Base-by-base conservation (phyloP, 2,113 vertebrate species). In the Aptenodytes patagonicus region DNA sequence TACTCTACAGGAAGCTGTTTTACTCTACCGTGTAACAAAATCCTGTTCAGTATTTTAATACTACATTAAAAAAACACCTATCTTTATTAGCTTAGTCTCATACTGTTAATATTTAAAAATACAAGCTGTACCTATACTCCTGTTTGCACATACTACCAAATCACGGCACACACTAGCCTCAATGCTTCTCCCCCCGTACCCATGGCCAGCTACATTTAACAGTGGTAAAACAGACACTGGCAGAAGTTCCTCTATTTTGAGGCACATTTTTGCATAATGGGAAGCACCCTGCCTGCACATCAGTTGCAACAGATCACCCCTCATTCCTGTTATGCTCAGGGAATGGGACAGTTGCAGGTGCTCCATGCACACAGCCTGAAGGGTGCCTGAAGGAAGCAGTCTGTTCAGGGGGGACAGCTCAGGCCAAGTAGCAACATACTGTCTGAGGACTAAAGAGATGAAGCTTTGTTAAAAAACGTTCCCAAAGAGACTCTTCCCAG, bases 321-420 rank as follows among this genome's bases (percentile, higher is more conserved):
- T 66, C 18, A 11, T 5, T 16, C 40, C 71, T 31, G 20, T 10
- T 31, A 13, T 0, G 2, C 7, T 17, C n/a, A 5, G 52, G 19
- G 36, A 54, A 36, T 0, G 12, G 29, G 17, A 25, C 4, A n/a
- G 69, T 12, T 46, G 34, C 0, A 18, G 44, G 14, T 49, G 46
- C 42, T 55, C 73, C n/a, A 0, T 3, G 5, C 31, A 31, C 49
- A 42, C 22, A 51, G 42, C 32, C 32, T 2, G 2, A 49, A 17
- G 11, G 19, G 34, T 14, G 49, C 22, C 42, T 0, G 0, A 17
- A 81, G 64, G 46, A 57, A 0, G 6, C 1, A 2, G 7, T 17
- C 25, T 10, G 19, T 13, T 64, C 7, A 3, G n/a, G 18, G 8
- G 17, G 15, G 7, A 64, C 0, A 31, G 40, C 40, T 36, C 40